These are phyloP conservation scores for Plutella xylostella DNA, from an alignment of 2,888 invertebrate genomes.

Conservation along the genomic window DNA sequence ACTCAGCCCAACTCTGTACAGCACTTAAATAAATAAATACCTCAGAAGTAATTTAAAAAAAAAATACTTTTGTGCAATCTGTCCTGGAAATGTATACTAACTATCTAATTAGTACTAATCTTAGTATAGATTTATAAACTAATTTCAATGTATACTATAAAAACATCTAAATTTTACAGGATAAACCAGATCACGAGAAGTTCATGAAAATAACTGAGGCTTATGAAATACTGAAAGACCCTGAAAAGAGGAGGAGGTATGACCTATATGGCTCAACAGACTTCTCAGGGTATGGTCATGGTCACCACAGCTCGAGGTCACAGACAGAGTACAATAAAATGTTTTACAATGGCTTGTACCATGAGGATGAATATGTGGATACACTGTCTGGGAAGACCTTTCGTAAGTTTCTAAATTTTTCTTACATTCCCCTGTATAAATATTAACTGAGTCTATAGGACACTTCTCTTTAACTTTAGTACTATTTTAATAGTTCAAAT, in stretches of 20 bases:
- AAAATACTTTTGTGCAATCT: no score
- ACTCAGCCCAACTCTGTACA: no score
- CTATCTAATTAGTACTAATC: no score
- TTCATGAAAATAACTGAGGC: constrained; percentile 85
- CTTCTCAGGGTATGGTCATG: constrained; percentile 52
- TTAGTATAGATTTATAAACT: constrained; percentile 51
- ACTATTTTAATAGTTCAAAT: no score
- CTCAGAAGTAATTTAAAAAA: no score
- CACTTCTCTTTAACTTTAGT: no score
- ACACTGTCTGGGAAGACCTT: constrained; percentile 81
- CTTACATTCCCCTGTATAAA: no score
- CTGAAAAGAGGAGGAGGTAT: constrained; percentile 81
- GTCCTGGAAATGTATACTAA: no score
- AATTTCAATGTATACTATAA: not conserved
- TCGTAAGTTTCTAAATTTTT: constrained; percentile 75
- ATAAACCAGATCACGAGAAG: constrained; percentile 77
- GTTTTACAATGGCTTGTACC: constrained; percentile 89
- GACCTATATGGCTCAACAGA: constrained; percentile 80
- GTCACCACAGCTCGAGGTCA: constrained; percentile 69
- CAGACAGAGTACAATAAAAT: constrained; percentile 80
- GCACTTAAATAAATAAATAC: no score
- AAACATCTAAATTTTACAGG: constrained; percentile 52
- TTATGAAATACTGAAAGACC: constrained; percentile 89
- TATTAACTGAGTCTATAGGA: no score
- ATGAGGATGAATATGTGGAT: constrained; percentile 84